Evolutionary conservation across 2,888 invertebrate species (phyloP).

Genomic region (Scaptomyza polygonia): DNA sequence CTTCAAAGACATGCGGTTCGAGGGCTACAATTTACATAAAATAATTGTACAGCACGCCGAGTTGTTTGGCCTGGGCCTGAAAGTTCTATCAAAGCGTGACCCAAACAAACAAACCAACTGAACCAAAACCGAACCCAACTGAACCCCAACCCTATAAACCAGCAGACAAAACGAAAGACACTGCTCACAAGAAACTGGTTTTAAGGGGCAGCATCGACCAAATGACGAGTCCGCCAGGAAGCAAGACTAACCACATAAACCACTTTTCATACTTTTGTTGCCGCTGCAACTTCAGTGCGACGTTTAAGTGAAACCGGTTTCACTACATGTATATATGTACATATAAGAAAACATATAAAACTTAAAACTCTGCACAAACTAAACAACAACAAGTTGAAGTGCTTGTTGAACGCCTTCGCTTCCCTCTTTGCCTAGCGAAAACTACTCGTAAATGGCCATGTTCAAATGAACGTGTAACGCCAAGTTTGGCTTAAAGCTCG

Average conservation of each 20-base stretch:
- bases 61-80: conserved; percentile 28
- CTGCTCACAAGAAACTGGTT: conserved; percentile 59
- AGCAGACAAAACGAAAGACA: conserved; percentile 54
- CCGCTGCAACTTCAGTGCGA: conserved; percentile 57
- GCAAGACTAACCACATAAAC: conserved; percentile 65
- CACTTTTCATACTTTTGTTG: conserved; percentile 59
- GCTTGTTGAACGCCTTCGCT: conserved; percentile 12
- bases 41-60: conserved; percentile 53
- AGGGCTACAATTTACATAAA: conserved; percentile 66
- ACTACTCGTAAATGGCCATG: conserved; percentile 67
- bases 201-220: conserved; percentile 38
- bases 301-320: conserved; percentile 65
- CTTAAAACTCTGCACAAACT: conserved; percentile 31
- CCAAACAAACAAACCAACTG: conserved; percentile 63
- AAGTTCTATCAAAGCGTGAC: conserved; percentile 74
- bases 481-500: conserved; percentile 53
- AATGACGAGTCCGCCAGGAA: conserved; percentile 65
- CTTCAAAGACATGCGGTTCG: conserved; percentile 21
- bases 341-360: conserved; percentile 18
- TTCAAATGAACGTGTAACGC: conserved; percentile 48
- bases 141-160: conserved; percentile 31
- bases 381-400: conserved; percentile 16
- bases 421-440: conserved; percentile 15
- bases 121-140: conserved; percentile 29
- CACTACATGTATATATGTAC: conserved; percentile 16